Evolutionary conservation across 2,797 vertebrate species (phyloP).

Genomic region (Danionella dracula): DNA sequence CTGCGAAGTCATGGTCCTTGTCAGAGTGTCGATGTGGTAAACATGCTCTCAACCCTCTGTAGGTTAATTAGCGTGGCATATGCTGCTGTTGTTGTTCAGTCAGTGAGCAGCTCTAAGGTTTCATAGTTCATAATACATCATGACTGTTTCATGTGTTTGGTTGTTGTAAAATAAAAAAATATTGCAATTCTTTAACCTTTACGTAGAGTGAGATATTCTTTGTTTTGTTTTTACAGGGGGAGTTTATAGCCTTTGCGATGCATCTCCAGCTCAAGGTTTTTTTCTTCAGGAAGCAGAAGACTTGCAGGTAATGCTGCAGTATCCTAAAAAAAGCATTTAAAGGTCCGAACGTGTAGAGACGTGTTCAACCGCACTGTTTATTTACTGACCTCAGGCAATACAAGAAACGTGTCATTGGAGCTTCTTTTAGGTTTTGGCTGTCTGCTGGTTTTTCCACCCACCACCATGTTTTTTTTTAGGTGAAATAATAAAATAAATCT

Average conservation of each 20-base stretch:
- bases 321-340: neutral
- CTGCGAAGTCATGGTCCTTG: constrained; percentile 11
- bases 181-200: too few relatives aligned
- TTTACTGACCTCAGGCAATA: constrained; percentile 3
- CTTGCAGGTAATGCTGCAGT: constrained; percentile 69
- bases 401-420: neutral
- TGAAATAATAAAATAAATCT: too few relatives aligned
- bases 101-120: neutral
- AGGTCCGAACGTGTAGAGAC: constrained; percentile 10
- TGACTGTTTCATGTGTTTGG: neutral
- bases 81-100: neutral
- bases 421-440: neutral
- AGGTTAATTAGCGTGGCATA: constrained; percentile 12
- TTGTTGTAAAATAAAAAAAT: neutral
- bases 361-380: neutral
- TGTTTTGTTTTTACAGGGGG: constrained; percentile 63
- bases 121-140: constrained; percentile 2
- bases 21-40: neutral
- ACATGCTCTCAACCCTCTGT: neutral
- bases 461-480: neutral
- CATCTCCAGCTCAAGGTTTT: constrained; percentile 72
- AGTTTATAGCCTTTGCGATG: constrained; percentile 77
- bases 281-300: constrained; percentile 82
- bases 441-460: neutral
- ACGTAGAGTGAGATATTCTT: too few relatives aligned